Conservation (phyloP, 2,113 vertebrate species). For the Theropithecus gelada region DNA sequence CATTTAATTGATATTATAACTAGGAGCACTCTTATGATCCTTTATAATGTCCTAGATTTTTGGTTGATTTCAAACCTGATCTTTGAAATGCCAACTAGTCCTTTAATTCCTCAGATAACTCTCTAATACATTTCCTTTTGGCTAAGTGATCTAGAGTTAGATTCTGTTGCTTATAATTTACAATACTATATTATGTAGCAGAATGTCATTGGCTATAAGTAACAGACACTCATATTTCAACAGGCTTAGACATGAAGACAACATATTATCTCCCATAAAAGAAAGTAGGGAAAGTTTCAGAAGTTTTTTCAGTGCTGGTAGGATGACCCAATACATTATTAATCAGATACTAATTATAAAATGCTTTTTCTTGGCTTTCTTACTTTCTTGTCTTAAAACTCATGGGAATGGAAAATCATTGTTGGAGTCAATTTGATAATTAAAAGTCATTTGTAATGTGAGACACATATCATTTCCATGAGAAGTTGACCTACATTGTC, state of each 20-base stretch:
- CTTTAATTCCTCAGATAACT: neutral
- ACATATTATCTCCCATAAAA: neutral
- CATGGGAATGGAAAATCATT: neutral
- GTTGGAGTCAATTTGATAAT: neutral
- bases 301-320: neutral
- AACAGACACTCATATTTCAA: neutral
- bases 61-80: neutral
- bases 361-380: neutral
- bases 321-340: neutral
- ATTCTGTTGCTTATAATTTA: neutral
- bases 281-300: neutral
- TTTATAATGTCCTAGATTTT: neutral
- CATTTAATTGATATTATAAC: neutral
- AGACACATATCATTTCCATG: conserved; percentile 15
- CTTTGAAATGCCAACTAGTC: neutral
- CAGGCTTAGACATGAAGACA: neutral
- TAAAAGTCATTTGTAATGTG: conserved; percentile 1
- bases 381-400: conserved; percentile 22
- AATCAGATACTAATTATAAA: neutral
- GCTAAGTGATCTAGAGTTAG: neutral
- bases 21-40: neutral
- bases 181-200: neutral
- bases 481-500: conserved; percentile 15
- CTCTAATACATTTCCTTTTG: neutral
- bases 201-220: neutral